Evolutionary conservation across 1,140 invertebrate genomes (phyloP).

Genomic region (Penaeus indicus): DNA sequence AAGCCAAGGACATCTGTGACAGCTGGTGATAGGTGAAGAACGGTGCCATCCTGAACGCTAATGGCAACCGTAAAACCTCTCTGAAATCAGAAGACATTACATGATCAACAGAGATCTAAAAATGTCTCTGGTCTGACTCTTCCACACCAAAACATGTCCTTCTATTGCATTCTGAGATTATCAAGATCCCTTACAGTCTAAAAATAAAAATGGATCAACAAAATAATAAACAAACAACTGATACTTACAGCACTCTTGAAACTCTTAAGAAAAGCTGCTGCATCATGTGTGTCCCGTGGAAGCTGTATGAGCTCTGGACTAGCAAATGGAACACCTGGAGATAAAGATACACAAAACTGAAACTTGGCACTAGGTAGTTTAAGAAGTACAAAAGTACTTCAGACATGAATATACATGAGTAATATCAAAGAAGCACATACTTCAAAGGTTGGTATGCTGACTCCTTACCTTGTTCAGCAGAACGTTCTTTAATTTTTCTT

Average conservation of each 20-base stretch:
- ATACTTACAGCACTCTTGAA: constrained; percentile 59
- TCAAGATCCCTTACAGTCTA: not conserved
- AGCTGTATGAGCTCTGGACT: constrained; percentile 47
- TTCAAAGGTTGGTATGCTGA: not conserved
- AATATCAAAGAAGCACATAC: constrained; percentile 4
- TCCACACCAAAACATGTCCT: too few relatives aligned
- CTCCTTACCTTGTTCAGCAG: constrained; percentile 57
- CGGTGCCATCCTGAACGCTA: constrained; percentile 84
- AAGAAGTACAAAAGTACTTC: too few relatives aligned
- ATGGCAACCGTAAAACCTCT: constrained; percentile 82
- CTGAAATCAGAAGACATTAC: constrained; percentile 71
- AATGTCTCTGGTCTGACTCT: not conserved
- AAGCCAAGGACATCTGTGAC: constrained; percentile 82
- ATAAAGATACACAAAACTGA: not conserved
- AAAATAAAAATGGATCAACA: not conserved
- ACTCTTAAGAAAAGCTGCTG: constrained; percentile 47
- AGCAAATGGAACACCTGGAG: constrained; percentile 55
- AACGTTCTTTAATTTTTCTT: constrained; percentile 68
- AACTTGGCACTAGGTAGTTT: too few relatives aligned
- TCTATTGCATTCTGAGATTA: too few relatives aligned
- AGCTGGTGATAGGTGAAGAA: constrained; percentile 81
- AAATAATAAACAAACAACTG: not conserved
- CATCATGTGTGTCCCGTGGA: constrained; percentile 43
- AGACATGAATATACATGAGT: not conserved
- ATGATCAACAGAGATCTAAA: not conserved